Base-by-base conservation (phyloP, 1,140 invertebrate species). In the Drosophila novamexicana region DNA sequence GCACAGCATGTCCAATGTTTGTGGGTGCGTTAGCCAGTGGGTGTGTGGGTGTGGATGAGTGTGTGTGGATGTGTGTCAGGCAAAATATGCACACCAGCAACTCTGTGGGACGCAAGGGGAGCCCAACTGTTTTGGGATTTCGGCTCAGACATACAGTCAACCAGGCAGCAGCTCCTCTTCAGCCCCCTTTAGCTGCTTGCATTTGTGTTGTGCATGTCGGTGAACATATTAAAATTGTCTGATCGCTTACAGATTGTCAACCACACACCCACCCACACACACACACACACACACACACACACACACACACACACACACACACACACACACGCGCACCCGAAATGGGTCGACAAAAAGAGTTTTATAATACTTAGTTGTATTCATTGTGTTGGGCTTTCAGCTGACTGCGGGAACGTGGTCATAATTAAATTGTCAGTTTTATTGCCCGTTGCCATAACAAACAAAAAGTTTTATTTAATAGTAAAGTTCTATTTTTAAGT, bases 351-450 rank as follows among this genome's bases (percentile, higher is more conserved):
- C 49, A 65, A 53, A 63, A 10, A 61, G 64, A 79, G 75, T 83
- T 83, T 83, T 78, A 67, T 73, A 88, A 88, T 86, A 40, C 37
- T 54, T 34, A 82, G 76, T 83, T 66, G 68, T 71, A 67, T 84
- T 84, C 63, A 59, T 81, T 75, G 80, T 77, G 59, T 59, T 49
- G 81, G 32, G 3, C 42, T 47, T n/a, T 52, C 16, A 49, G 47
- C 12, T 45, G 64, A 69, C 56, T 67, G 65, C 63, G 56, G 56
- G 72, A 47, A 58, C 72, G 61, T 71, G 75, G 75, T 79, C 75
- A 86, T 88, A 86, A 86, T 88, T 79, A 86, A 86, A 88, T 79
- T 68, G 76, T 79, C 82, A 79, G 68, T 77, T 86, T 82, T 88
- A 88, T 83, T 86, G 81, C 62, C 50, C 59, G 66, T 58, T 66